phyloP scores from a whole-genome alignment of 2,797 vertebrate species.

The Acanthurus tractus region DNA sequence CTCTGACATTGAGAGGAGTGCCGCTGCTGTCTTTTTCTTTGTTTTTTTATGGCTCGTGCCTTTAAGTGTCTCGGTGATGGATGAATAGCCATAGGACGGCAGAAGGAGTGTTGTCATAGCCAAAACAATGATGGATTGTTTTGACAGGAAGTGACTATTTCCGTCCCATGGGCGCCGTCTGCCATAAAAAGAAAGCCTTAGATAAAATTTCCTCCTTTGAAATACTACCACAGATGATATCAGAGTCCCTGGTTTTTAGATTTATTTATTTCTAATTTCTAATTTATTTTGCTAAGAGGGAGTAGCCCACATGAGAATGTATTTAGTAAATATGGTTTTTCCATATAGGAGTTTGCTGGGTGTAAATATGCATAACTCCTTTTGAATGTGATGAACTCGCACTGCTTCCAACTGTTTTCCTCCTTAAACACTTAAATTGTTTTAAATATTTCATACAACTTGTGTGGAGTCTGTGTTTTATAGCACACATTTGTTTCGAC shows the following conservation, averaged over 20 bases:
- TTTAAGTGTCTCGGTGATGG: slow-evolving; percentile 65
- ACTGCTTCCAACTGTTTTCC: slow-evolving; percentile 10
- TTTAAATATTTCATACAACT: too few relatives aligned
- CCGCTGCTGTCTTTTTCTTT: not conserved
- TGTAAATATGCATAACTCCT: slow-evolving; percentile 28
- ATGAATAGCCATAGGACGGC: slow-evolving; percentile 69
- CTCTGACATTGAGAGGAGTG: slow-evolving; percentile 35
- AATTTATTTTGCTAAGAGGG: not conserved
- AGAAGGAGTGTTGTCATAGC: slow-evolving; percentile 59
- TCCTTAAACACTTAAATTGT: not conserved
- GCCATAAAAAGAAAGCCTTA: slow-evolving; percentile 45
- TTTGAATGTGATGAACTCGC: slow-evolving; percentile 11
- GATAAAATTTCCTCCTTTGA: slow-evolving; percentile 37
- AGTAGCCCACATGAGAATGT: not conserved
- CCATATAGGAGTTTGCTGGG: not conserved
- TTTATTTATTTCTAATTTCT: not conserved
- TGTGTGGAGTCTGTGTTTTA: too few relatives aligned
- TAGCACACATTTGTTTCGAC: not conserved
- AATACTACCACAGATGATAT: slow-evolving; percentile 21
- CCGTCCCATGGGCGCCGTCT: slow-evolving; percentile 38
- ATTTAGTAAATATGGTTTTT: slow-evolving; percentile 3
- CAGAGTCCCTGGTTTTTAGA: not conserved
- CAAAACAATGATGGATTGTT: slow-evolving; percentile 73
- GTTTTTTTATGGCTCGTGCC: slow-evolving; percentile 5
- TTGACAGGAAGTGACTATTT: slow-evolving; percentile 68